Conservation (phyloP, 2,888 invertebrate genomes). For the Metallyticus violacea region DNA sequence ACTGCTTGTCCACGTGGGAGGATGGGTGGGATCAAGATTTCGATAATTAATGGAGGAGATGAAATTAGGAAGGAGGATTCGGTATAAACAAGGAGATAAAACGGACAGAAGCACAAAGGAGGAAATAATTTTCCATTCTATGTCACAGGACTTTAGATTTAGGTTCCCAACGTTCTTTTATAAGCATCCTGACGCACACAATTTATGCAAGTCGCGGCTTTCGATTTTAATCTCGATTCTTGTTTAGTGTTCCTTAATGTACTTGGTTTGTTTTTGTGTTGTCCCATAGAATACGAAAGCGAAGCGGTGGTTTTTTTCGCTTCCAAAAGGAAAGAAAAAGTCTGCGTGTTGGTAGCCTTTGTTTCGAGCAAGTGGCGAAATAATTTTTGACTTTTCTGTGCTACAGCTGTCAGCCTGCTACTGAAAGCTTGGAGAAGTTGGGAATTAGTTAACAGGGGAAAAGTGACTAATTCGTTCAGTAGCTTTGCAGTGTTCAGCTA, state of each 20-base stretch:
- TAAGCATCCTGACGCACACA: neutral
- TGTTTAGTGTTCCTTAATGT: neutral
- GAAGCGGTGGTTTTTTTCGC: neutral
- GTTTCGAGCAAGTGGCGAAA: neutral
- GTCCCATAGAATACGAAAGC: neutral
- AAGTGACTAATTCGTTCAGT: neutral
- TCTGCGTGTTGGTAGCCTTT: neutral
- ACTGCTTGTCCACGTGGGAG: neutral
- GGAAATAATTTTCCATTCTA: neutral
- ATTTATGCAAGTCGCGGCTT: neutral
- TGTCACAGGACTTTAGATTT: neutral
- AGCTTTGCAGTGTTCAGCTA: too few species aligned
- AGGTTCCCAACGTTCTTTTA: neutral
- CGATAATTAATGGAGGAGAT: neutral
- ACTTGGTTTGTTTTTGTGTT: neutral
- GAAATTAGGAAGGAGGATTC: neutral
- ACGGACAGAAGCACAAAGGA: neutral
- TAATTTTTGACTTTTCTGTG: neutral
- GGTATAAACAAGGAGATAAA: neutral
- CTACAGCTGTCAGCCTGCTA: neutral
- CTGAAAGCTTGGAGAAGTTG: neutral
- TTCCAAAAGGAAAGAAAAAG: neutral
- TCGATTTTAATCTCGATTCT: neutral
- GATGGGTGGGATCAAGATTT: neutral
- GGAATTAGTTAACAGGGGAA: neutral